Conservation (phyloP, 2,113 vertebrate species). For the Heterotis niloticus region DNA sequence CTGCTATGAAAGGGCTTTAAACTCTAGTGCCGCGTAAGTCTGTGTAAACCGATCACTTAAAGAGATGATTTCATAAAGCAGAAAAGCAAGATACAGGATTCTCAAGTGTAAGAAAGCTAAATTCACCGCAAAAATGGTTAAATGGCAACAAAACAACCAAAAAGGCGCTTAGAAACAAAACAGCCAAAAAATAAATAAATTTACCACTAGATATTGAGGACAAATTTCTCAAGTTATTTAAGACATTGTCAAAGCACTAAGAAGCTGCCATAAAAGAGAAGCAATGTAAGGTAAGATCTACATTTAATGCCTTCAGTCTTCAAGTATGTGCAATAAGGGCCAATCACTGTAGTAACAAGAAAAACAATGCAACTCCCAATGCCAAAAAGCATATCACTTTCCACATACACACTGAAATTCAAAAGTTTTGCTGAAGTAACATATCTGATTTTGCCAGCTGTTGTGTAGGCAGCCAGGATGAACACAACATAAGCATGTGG, state of each 20-base stretch:
- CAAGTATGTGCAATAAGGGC: neutral
- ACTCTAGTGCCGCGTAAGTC: no score
- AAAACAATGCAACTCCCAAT: neutral
- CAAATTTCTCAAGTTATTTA: neutral
- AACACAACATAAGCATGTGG: neutral
- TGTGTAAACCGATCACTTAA: no score
- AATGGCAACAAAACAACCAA: neutral
- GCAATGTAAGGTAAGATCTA: neutral
- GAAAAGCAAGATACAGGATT: neutral
- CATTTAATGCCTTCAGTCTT: neutral
- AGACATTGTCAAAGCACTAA: neutral
- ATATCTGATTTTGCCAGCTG: neutral
- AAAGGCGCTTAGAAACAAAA: neutral
- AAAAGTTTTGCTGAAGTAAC: neutral
- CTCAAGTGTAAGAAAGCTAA: neutral
- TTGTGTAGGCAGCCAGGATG: neutral
- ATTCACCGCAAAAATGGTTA: neutral
- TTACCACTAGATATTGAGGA: neutral
- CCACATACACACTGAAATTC: neutral
- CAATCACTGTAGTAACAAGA: slow-evolving; percentile 2
- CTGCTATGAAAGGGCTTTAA: no score
- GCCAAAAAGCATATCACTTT: neutral
- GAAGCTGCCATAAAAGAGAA: neutral
- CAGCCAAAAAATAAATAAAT: neutral
- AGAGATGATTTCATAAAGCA: neutral